Evolutionary conservation across 2,797 vertebrate genomes (phyloP).

Genomic region (Iguana delicatissima): DNA sequence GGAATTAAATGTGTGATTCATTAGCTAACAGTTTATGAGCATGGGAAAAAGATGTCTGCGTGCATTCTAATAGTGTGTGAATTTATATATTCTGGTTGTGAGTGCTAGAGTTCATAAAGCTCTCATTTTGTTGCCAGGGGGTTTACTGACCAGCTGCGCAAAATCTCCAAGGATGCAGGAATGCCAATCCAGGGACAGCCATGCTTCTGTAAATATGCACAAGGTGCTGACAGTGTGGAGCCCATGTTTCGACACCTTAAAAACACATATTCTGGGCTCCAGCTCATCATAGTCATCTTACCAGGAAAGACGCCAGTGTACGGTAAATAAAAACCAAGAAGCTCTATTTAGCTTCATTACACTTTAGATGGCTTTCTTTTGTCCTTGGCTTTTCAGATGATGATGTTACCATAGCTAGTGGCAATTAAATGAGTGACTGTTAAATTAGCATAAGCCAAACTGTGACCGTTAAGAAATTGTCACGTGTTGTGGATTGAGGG

Average conservation of each 20-base stretch:
- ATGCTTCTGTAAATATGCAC: slow-evolving; percentile 86
- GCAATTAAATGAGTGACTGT: background rate
- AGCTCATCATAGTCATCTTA: slow-evolving; percentile 87
- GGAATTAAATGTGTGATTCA: background rate
- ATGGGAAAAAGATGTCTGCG: background rate
- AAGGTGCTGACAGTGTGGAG: slow-evolving; percentile 86
- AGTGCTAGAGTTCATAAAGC: background rate
- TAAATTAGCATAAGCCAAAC: background rate
- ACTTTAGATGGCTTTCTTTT: background rate
- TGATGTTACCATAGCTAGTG: background rate
- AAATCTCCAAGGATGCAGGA: slow-evolving; percentile 86
- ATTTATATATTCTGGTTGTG: background rate
- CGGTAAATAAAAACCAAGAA: slow-evolving; percentile 70
- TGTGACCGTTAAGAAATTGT: background rate
- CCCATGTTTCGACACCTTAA: slow-evolving; percentile 88
- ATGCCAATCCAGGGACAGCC: slow-evolving; percentile 88
- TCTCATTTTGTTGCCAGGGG: slow-evolving; percentile 71
- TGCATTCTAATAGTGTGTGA: background rate
- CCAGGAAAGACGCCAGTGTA: slow-evolving; percentile 86
- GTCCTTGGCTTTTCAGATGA: background rate
- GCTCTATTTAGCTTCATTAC: background rate
- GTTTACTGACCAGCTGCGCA: slow-evolving; percentile 86
- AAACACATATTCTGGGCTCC: slow-evolving; percentile 86
- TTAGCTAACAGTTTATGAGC: background rate
- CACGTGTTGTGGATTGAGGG: background rate